Evolutionary conservation across 92 coral and sea anemone species (phyloP), one percentile per base, ranked within the genome.

Genomic region (Meandrina meandrites): DNA sequence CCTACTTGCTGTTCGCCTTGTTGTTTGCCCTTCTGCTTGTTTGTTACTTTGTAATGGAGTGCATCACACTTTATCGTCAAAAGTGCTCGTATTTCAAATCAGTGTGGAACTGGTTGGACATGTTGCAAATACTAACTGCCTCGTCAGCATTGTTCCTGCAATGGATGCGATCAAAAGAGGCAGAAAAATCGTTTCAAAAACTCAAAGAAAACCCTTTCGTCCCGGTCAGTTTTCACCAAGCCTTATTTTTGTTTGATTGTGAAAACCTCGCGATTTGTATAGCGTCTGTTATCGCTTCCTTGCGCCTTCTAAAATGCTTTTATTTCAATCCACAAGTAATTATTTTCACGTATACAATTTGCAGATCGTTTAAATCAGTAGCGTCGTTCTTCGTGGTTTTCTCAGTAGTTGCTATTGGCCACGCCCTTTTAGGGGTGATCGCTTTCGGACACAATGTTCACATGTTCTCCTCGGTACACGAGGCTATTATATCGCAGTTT

Each of bases 21-120:
- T 42, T 85, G 30, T 85, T 85, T 85, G 47, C 50, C 32, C 28
- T 85, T 28, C 54, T 85, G 11, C 73, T 85, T 54, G 75, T 42
- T 54, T 75, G 45, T 54, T 76, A 54, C 42, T 35, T 76, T 36
- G 80, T 85, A 4, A 21, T n/a, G 5, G 54, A 75, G 37, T 56
- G 74, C 54, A 35, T 64, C 69, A 85, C 27, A 62, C 36, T 85
- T 27, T 85, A 4, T 27, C 71, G 67, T 1, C 69, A 42, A 42
- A 75, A 62, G 60, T 62, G 51, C 22, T 77, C 22, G 4, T 85
- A 76, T 36, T 85, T 85, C 54, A 35, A 12, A 30, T 62, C 75
- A 19, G 32, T 85, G 1, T 85, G 88, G 88, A 75, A 76, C 60
- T 76, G 76, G 88, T 24, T 66, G 40, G 88, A 85, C 6, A 16